Evolutionary conservation across 2,797 vertebrate species (phyloP).

Genomic region (Cygnus olor): DNA sequence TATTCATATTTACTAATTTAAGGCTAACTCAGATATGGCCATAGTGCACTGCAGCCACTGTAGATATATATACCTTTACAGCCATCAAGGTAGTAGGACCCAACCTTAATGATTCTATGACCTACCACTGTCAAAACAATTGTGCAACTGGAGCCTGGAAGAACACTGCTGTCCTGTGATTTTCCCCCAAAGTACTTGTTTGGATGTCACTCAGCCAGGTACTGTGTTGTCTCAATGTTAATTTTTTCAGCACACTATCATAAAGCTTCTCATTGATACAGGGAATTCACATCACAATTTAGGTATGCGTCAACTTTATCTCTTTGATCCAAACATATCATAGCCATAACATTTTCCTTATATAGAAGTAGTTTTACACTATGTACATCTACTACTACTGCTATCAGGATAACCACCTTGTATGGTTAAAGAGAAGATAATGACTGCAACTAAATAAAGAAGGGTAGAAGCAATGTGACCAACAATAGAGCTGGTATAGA

Average conservation of each 20-base stretch:
- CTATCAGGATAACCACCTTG: conserved; percentile 3
- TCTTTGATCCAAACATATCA: background rate
- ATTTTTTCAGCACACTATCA: background rate
- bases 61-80: background rate
- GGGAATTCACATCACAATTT: background rate
- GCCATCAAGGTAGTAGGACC: background rate
- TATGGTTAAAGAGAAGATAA: conserved; percentile 12
- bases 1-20: background rate
- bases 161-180: background rate
- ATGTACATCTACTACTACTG: background rate
- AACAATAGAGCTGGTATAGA: conserved; percentile 36
- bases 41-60: background rate
- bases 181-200: background rate
- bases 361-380: background rate
- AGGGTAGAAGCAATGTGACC: background rate
- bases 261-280: background rate
- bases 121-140: background rate
- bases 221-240: background rate
- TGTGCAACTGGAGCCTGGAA: background rate
- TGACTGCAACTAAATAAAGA: conserved; percentile 33
- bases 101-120: no score
- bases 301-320: background rate
- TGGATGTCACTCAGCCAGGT: background rate
- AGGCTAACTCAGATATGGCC: background rate
- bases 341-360: background rate